Percentiles rank a stretch among this genome's conserved stretches.
Evolutionary conservation across 1,140 invertebrate genomes (phyloP).

Genomic region (Ruditapes philippinarum): DNA sequence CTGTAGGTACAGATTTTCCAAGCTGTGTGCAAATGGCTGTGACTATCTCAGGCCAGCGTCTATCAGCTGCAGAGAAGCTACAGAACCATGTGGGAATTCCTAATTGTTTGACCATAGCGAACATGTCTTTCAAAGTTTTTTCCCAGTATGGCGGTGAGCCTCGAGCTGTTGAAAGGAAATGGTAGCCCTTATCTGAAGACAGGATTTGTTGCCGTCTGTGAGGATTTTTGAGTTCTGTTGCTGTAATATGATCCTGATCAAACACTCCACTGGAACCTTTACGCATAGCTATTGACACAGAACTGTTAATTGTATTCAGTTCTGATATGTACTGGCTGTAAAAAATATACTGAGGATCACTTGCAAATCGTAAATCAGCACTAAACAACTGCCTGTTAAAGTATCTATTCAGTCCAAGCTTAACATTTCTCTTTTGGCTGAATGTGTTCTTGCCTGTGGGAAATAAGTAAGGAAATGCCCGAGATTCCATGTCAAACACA

Average conservation of each 20-base stretch:
- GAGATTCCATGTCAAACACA: slow-evolving; percentile 18
- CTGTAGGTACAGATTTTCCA: background rate
- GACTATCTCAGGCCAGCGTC: slow-evolving; percentile 28
- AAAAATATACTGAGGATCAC: slow-evolving; percentile 24
- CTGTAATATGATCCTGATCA: slow-evolving; percentile 8
- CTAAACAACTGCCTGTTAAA: slow-evolving; percentile 1
- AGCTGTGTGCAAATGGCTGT: slow-evolving; percentile 22
- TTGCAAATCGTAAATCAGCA: slow-evolving; percentile 21
- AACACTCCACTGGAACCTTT: background rate
- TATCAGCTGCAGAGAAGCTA: slow-evolving; percentile 15
- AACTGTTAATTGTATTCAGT: slow-evolving; percentile 9
- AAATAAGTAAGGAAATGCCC: slow-evolving; percentile 18
- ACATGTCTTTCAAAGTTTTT: slow-evolving; percentile 19
- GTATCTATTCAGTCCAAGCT: slow-evolving; percentile 23
- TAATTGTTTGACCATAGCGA: slow-evolving; percentile 1
- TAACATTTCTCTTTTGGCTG: background rate
- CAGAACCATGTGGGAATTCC: background rate
- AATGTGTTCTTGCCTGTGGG: slow-evolving; percentile 19
- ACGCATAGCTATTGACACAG: slow-evolving; percentile 25
- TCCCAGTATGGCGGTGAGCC: slow-evolving; percentile 26
- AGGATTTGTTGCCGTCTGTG: background rate
- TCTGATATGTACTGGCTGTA: slow-evolving; percentile 17
- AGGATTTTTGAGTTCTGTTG: background rate
- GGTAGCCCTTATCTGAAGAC: background rate
- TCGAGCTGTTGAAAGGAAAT: background rate